These are phyloP conservation scores for Dipodomys merriami DNA, from an alignment of 2,113 vertebrate genomes.

Conservation along the genomic window DNA sequence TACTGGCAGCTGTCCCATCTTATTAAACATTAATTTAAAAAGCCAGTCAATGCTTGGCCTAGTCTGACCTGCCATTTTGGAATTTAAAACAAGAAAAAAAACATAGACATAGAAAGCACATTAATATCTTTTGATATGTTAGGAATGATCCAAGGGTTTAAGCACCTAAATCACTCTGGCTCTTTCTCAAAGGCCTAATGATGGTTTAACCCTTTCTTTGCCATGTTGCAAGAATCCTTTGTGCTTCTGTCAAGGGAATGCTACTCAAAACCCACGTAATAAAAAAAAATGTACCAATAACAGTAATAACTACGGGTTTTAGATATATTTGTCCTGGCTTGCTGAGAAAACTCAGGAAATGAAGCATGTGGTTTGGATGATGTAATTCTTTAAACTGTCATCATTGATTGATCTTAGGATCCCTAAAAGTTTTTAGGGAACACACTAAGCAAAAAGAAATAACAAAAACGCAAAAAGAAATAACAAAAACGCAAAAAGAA, in stretches of 20 bases:
- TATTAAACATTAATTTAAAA: conserved; percentile 75
- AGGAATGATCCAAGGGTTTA: conserved; percentile 26
- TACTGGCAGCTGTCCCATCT: conserved; percentile 53
- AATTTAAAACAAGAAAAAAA: conserved; percentile 38
- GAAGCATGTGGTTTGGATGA: conserved; percentile 73
- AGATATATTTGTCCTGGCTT: conserved; percentile 41
- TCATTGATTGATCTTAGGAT: conserved; percentile 71
- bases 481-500: not conserved
- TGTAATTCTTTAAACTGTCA: conserved; percentile 70
- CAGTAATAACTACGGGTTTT: not conserved
- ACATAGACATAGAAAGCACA: conserved; percentile 8
- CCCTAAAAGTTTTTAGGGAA: conserved; percentile 54
- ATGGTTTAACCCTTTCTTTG: conserved; percentile 8
- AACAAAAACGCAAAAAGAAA: conserved; percentile 20
- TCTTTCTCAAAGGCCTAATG: not conserved
- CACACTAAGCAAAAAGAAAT: not conserved
- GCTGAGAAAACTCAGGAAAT: conserved; percentile 65
- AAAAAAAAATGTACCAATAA: conserved; percentile 39
- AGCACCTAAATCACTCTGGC: conserved; percentile 26
- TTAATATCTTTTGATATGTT: conserved; percentile 46
- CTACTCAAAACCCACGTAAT: not conserved
- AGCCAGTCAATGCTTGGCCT: conserved; percentile 65
- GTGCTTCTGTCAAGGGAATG: not conserved
- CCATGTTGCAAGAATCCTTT: not conserved
- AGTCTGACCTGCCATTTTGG: conserved; percentile 62